phyloP scores from a whole-genome alignment of 2,888 invertebrate species.

The Augiades crinisus region DNA sequence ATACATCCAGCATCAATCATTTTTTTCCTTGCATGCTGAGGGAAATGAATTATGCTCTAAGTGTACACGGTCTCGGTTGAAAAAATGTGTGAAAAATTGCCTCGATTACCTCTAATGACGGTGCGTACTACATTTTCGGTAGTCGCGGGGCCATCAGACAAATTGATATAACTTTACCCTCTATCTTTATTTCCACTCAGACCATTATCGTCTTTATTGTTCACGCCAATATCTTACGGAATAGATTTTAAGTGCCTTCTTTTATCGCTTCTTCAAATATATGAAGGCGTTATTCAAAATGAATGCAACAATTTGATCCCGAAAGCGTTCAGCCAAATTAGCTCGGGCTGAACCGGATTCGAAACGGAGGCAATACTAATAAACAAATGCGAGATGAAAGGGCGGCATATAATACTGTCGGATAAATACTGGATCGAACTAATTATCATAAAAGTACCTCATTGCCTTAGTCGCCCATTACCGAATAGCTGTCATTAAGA shows the following conservation, averaged over 20 bases:
- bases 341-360: slow-evolving; percentile 51
- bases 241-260: slow-evolving; percentile 25
- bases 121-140: slow-evolving; percentile 49
- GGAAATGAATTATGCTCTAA: slow-evolving; percentile 64
- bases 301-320: slow-evolving; percentile 38
- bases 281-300: slow-evolving; percentile 22
- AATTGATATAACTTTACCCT: slow-evolving; percentile 48
- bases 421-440: slow-evolving; percentile 73
- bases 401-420: slow-evolving; percentile 57
- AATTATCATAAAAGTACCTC: slow-evolving; percentile 76
- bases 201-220: slow-evolving; percentile 40
- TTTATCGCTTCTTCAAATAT: slow-evolving; percentile 17
- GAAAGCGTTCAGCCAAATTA: slow-evolving; percentile 53
- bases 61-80: slow-evolving; percentile 56
- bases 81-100: slow-evolving; percentile 74
- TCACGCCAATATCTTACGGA: slow-evolving; percentile 17
- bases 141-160: slow-evolving; percentile 48
- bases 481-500: slow-evolving; percentile 73
- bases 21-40: slow-evolving; percentile 57
- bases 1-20: slow-evolving; percentile 66
- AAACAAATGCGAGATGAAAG: slow-evolving; percentile 67
- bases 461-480: slow-evolving; percentile 62
- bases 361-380: slow-evolving; percentile 61
- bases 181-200: slow-evolving; percentile 46
- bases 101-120: slow-evolving; percentile 65